phyloP scores from a whole-genome alignment of 2,113 vertebrate genomes.

The Psilopsiagon aurifrons region DNA sequence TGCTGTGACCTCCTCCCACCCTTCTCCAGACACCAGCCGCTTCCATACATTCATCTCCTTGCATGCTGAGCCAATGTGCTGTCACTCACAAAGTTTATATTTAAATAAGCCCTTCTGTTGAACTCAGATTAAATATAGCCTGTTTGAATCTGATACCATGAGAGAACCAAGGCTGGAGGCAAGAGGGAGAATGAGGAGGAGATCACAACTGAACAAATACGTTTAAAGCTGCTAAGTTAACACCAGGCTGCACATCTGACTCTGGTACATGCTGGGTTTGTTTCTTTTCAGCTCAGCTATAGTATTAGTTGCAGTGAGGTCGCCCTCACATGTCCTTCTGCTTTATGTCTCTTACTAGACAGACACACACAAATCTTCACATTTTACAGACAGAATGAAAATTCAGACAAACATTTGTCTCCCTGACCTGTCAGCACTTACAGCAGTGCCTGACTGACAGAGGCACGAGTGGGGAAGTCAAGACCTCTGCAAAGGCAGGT shows the following conservation, averaged over 20 bases:
- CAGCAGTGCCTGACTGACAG: background rate
- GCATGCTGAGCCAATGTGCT: background rate
- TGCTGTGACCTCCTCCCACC: background rate
- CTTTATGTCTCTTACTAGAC: background rate
- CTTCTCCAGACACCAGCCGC: background rate
- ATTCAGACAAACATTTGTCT: constrained; percentile 38
- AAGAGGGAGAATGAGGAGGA: background rate
- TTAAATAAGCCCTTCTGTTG: constrained; percentile 65
- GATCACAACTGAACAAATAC: constrained; percentile 29
- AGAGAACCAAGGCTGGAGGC: constrained; percentile 38
- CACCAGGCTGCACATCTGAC: constrained; percentile 24
- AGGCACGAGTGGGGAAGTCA: background rate
- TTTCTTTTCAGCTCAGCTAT: background rate
- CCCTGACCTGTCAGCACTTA: constrained; percentile 32
- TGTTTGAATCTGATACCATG: constrained; percentile 19
- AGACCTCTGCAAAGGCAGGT: constrained; percentile 8
- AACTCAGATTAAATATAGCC: constrained; percentile 55
- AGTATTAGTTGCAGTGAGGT: background rate
- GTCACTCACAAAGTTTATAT: constrained; percentile 46
- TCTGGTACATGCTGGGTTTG: background rate
- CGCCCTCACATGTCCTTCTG: background rate
- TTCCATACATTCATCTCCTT: background rate
- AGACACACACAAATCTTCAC: constrained; percentile 2
- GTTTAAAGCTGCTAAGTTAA: background rate
- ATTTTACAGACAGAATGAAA: constrained; percentile 24